Base-by-base conservation (phyloP, 1,140 invertebrate genomes). In the Ectropis grisescens region DNA sequence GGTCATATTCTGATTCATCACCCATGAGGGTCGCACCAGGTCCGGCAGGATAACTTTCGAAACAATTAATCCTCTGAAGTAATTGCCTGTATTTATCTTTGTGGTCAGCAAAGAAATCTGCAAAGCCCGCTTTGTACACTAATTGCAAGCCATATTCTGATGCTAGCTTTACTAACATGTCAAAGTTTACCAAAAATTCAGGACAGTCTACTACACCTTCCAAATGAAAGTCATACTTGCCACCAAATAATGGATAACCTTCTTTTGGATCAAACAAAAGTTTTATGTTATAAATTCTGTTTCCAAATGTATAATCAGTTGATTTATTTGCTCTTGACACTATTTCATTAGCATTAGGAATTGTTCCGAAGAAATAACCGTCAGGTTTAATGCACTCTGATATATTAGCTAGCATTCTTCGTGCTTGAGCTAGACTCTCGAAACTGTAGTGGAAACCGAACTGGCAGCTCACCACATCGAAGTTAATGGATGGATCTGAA, bases 391-490 rank as follows among this genome's bases (percentile, higher is more conserved):
- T 82, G 67, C 90, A 92, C 71, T 98, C 95, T 11, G 93, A 89
- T 2, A 93, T 93, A 86, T 99, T 99, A 39, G 86, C 86, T 0
- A 99, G 78, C 94, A 99, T 97, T 58, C 89, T 89, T 62, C 96
- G 89, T 1, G 95, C 96, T 83, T 98, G 96, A n/a, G 82, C 64
- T 35, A 96, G 76, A 33, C 91, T 93, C 78, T 98, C 96, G 85
- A 99, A 99, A 58, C 92, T 92, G 57, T 99, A 99, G 78, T 96
- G 94, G 57, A 99, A 93, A 11, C 96, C 93, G 88, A 99, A 99
- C 79, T 99, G 98, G 72, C 96, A 98, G 57, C 94, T 98, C 0
- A 95, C 93, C 2, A 99, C 53, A 76, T 99, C 94, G 59, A 99
- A 86, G 54, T 89, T 85, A 9, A 91, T 86, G 22, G 89, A 89